Percentiles rank a stretch among this genome's conserved stretches.
These are phyloP conservation scores for Achlya flavicornis DNA, from an alignment of 2,888 invertebrate genomes.

Conservation along the genomic window DNA sequence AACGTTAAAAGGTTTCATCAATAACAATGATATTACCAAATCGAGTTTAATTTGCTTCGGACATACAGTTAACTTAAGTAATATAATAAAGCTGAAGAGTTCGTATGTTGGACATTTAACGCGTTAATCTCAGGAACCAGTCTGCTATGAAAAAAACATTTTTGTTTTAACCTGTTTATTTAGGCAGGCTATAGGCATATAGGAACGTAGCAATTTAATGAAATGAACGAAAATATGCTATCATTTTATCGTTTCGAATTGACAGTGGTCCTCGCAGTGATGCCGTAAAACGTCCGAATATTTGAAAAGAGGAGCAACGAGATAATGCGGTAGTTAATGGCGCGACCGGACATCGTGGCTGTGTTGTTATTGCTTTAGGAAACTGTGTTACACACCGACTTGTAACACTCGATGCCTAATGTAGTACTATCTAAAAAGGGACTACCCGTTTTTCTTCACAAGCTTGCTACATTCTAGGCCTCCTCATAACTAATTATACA, in stretches of 20 bases:
- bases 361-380: conserved; percentile 63
- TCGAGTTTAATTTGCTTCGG: too few species aligned
- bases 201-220: background rate
- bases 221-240: background rate
- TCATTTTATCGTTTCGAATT: conserved; percentile 14
- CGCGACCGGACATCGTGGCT: conserved; percentile 60
- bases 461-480: too few species aligned
- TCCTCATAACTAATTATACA: too few species aligned
- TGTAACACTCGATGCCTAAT: conserved; percentile 28
- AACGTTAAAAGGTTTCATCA: too few species aligned
- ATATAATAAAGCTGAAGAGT: background rate
- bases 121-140: too few species aligned
- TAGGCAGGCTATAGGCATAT: too few species aligned
- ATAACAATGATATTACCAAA: too few species aligned
- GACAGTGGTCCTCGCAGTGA: conserved; percentile 26
- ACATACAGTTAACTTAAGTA: background rate
- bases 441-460: too few species aligned
- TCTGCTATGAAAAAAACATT: too few species aligned
- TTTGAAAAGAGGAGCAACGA: conserved; percentile 65
- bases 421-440: too few species aligned
- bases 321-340: conserved; percentile 74
- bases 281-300: conserved; percentile 65
- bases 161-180: too few species aligned
- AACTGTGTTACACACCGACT: conserved; percentile 38
- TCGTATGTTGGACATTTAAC: too few species aligned